Base-by-base conservation (phyloP, 2,797 vertebrate species). In the Lophius americanus region DNA sequence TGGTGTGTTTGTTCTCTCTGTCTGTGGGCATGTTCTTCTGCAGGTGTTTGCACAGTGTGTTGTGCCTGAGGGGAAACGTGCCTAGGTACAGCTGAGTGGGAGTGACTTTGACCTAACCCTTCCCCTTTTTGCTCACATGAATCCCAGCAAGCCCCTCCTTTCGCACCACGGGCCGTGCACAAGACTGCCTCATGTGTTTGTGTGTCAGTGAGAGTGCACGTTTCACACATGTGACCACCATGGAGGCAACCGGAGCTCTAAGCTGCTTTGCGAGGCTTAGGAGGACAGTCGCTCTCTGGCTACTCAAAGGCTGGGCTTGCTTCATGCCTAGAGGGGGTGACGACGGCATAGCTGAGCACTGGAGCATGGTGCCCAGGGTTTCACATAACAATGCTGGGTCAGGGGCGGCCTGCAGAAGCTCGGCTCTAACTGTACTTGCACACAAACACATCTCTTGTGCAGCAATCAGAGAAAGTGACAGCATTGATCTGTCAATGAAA, bases 141-240 rank as follows among this genome's bases (percentile, higher is more conserved):
- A 56, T 70, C 48, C 0, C 6, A 23, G 3, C 63, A 64, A 49
- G 73, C 78, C 51, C 86, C 81, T 37, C 87, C 87, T 41, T 6
- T 12, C 58, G 70, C 64, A 39, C 56, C 78, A 70, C 23, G 80
- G 69, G 72, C 64, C 62, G 3, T 4, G 60, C 74, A 71, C 43
- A 38, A 33, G 82, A 64, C 57, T 10, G 43, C 46, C 69, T 49
- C 77, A 49, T 85, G 85, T 74, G 82, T 70, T 73, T 79, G 73
- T 87, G 81, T 87, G 85, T 82, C 68, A 63, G 73, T 6, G 38
- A 70, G 75, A 76, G 85, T 86, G 81, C 88, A 89, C 78, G 78
- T 85, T 91, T 90, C 84, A 88, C 92, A 93, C 92, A 88, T 93
- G 93, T 91, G 91, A 71, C 80, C 84, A 64, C 86, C 46, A 76